Evolutionary conservation across 2,888 invertebrate genomes (phyloP), one percentile per base, ranked within the genome.

Genomic region (Pterostichus niger): DNA sequence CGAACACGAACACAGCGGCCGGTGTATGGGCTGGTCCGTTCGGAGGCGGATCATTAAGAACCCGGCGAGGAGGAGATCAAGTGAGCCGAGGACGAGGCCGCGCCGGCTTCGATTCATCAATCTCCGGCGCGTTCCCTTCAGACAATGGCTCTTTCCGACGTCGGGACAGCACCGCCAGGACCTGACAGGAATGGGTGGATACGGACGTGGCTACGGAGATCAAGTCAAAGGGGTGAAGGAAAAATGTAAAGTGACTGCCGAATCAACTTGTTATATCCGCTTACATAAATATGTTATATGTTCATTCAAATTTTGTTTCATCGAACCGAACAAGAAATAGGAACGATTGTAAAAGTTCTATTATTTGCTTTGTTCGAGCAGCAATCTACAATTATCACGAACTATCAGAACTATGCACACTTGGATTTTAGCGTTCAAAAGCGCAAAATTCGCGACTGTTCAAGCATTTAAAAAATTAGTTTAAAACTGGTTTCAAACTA

Each of bases 51-150:
- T 59, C 56, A 56, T 77, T 59, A 76, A 76, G 77, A 56, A 77
- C 40, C 17, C 33, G 40, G 56, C 46, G 59, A 10, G 10, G 35
- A n/a, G 61, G 54, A 44, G 78, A 78, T 59, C 59, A 59, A 78
- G 61, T 59, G 59, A 78, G 56, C 59, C 59, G 79, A 64, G 64
- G 68, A 71, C 44, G 44, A 44, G 17, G 44, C 44, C 44, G n/a
- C 13, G 68, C 44, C 68, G 40, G 40, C 75, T 79, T 79, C 61
- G 79, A 79, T 79, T 64, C 79, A 79, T 79, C 79, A 79, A 79
- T 79, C 79, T 79, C 46, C 79, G 6, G 61, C 46, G 35, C 44
- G 59, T 54, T 35, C 54, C 35, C 15, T 61, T 79, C 79, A 79
- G 79, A 79, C 79, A 79, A 79, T 79, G 79, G 33, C 64, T 76